These are phyloP conservation scores for Anorthoa munda DNA, from an alignment of 2,888 invertebrate genomes.

Conservation along the genomic window DNA sequence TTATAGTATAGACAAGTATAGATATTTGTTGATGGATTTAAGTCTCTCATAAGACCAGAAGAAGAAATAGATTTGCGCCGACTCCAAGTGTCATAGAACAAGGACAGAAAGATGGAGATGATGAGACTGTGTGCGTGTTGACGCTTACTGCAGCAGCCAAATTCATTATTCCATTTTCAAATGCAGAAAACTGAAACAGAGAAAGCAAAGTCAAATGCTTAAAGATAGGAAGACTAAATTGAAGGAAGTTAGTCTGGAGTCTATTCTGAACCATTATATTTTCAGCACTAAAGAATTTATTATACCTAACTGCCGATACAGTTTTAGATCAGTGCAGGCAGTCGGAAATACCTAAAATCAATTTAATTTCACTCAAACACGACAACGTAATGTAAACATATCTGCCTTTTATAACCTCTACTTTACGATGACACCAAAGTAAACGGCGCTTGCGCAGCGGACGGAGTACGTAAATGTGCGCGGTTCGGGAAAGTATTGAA, in stretches of 20 bases:
- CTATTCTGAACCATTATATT: conserved; percentile 14
- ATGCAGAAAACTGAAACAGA: no score
- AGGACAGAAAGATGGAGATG: no score
- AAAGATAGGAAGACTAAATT: not conserved
- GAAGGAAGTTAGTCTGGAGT: not conserved
- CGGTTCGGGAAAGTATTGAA: conserved; percentile 11
- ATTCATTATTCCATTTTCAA: no score
- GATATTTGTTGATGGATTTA: no score
- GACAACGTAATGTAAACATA: conserved; percentile 66
- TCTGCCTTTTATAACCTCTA: conserved; percentile 75
- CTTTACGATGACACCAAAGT: conserved; percentile 73
- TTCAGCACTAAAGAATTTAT: conserved; percentile 1
- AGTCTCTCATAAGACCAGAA: no score
- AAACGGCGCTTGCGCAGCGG: conserved; percentile 66
- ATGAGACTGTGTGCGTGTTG: no score
- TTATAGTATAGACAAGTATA: no score
- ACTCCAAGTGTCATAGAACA: no score
- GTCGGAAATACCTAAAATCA: conserved; percentile 64
- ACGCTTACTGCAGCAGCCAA: no score
- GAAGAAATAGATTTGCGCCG: no score
- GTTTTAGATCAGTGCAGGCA: conserved; percentile 38
- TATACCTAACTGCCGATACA: conserved; percentile 2
- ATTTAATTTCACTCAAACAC: conserved; percentile 70
- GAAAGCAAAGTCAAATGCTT: not conserved
- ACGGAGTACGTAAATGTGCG: conserved; percentile 35